These are phyloP conservation scores for Drosophila grimshawi DNA, from an alignment of 1,140 invertebrate genomes.

Conservation along the genomic window DNA sequence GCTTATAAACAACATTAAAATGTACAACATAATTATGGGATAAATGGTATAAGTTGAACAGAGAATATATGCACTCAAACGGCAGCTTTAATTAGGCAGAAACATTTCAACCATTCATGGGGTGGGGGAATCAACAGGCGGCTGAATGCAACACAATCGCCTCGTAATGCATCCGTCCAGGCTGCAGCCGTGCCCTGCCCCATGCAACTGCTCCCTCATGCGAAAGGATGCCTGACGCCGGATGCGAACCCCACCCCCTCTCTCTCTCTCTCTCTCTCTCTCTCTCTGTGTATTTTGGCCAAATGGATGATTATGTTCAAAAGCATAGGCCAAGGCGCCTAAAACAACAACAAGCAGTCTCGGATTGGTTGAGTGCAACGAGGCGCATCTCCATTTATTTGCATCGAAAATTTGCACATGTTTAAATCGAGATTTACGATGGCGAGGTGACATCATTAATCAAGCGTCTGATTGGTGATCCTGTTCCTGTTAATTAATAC, in stretches of 20 bases:
- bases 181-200: constrained; percentile 8
- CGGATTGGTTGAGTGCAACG: constrained; percentile 62
- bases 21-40: background rate
- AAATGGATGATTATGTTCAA: constrained; percentile 74
- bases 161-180: constrained; percentile 59
- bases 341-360: constrained; percentile 11
- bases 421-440: constrained; percentile 85
- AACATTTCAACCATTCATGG: constrained; percentile 2
- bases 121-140: constrained; percentile 46
- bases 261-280: background rate
- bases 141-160: constrained; percentile 60
- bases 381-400: constrained; percentile 75
- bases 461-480: constrained; percentile 85
- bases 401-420: constrained; percentile 82
- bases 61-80: constrained; percentile 3
- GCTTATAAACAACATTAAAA: constrained; percentile 2
- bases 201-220: background rate
- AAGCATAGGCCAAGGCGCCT: constrained; percentile 56
- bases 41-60: constrained; percentile 1
- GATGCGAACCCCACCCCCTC: constrained; percentile 17
- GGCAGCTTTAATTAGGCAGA: constrained; percentile 34
- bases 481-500: constrained; percentile 85
- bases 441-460: constrained; percentile 84
- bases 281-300: constrained; percentile 30
- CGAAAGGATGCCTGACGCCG: constrained; percentile 53